phyloP scores from a whole-genome alignment of 2,797 vertebrate species.

The Selene dorsalis region DNA sequence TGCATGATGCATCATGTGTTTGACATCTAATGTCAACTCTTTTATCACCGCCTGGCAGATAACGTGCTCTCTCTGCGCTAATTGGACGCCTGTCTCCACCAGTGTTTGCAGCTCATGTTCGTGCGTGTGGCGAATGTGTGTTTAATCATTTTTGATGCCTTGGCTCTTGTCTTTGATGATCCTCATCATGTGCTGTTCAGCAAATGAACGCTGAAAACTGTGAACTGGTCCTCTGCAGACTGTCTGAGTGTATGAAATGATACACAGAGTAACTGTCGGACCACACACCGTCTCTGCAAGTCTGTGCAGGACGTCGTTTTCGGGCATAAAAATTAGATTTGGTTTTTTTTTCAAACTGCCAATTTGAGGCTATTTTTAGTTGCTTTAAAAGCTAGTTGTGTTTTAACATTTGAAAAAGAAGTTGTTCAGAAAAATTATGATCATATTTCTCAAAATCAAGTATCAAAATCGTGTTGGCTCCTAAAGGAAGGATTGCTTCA shows the following conservation, averaged over 20 bases:
- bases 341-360: background rate
- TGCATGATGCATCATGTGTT: constrained; percentile 26
- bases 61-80: constrained; percentile 19
- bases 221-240: constrained; percentile 32
- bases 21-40: constrained; percentile 14
- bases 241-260: constrained; percentile 18
- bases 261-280: constrained; percentile 1
- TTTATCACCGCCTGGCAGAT: constrained; percentile 30
- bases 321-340: background rate
- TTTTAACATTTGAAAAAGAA: background rate
- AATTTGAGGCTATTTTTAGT: background rate
- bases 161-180: constrained; percentile 62
- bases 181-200: constrained; percentile 47
- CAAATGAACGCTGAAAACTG: constrained; percentile 47
- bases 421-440: background rate
- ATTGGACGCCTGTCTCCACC: constrained; percentile 23
- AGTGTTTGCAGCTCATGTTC: background rate
- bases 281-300: background rate
- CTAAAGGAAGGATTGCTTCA: no score
- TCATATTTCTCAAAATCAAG: background rate
- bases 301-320: background rate
- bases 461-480: background rate
- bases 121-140: constrained; percentile 15
- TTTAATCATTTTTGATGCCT: constrained; percentile 50
- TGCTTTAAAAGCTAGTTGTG: background rate